Evolutionary conservation across 2,113 vertebrate genomes (phyloP), one percentile per base, ranked within the genome.

Genomic region (Corythoichthys intestinalis): DNA sequence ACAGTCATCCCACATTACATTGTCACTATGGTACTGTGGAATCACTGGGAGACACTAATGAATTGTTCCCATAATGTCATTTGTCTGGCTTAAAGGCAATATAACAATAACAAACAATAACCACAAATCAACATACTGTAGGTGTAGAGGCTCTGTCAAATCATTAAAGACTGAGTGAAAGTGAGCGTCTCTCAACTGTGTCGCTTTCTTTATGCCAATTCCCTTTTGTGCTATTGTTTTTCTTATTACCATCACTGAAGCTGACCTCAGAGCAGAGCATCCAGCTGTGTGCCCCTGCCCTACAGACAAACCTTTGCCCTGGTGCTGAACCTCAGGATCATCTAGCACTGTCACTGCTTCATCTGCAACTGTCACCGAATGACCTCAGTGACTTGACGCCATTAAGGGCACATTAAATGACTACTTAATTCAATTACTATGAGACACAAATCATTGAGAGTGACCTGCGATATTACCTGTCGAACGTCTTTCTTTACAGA

Each of bases 171-270:
- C 54, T 28, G 28, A 80, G 84, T 78, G 79, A 87, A 89, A 85
- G 87, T 88, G 66, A 82, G 77, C 74, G 73, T 74, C 34, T 80
- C 67, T 67, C 58, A 70, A 74, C 66, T 78, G 68, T 62, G 28
- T 71, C 52, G 57, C 77, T 75, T 67, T 83, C 78, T 89, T 88
- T 86, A 78, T 84, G 65, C 78, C 13, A 37, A 52, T 71, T 77
- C 57, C 65, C 90, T 90, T 88, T 91, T 92, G 90, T 92, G 73
- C 80, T 54, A 74, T 87, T 85, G 70, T 83, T 85, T 84, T 77
- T 87, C 86, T 86, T 85, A 92, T 92, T 92, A 91, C 76, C 88
- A 92, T 91, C 80, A 88, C 88, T 87, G 85, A 89, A 48, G 84
- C 74, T 82, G 83, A 87, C 85, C 86, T 88, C 71, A 7, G 68